Evolutionary conservation across 1,140 invertebrate genomes (phyloP).

Genomic region (Semibalanus balanoides): DNA sequence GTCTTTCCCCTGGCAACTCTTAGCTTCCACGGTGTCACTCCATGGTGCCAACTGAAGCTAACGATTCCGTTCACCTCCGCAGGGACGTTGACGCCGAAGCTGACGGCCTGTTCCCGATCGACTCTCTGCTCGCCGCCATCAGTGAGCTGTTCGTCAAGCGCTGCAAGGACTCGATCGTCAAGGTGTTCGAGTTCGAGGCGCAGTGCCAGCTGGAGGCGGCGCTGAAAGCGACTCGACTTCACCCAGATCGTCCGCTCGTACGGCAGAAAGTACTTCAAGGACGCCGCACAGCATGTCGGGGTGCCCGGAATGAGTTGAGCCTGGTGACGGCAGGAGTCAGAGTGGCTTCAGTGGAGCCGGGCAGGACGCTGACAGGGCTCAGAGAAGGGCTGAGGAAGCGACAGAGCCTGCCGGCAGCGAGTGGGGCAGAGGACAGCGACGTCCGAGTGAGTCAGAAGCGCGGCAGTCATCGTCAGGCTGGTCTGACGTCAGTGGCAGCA

Average conservation of each 20-base stretch:
- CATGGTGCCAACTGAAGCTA: no score
- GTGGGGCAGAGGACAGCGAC: no score
- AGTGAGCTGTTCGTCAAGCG: background rate
- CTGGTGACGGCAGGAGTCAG: no score
- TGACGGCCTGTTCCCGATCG: background rate
- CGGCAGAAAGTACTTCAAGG: background rate
- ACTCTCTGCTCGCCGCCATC: background rate
- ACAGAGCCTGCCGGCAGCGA: no score
- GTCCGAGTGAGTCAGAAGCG: no score
- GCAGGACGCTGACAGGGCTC: no score
- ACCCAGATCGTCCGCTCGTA: background rate
- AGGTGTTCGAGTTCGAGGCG: conserved; percentile 4
- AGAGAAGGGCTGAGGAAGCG: no score
- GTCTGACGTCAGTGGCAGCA: no score
- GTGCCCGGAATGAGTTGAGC: background rate
- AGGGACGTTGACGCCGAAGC: background rate
- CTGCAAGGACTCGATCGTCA: background rate
- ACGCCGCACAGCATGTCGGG: background rate
- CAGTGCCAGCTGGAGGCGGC: conserved; percentile 4
- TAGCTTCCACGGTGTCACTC: no score
- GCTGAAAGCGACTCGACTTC: conserved; percentile 5
- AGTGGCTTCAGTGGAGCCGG: no score
- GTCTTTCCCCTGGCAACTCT: no score
- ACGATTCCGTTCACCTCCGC: background rate
- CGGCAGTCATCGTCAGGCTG: no score